Percentiles rank a stretch among this genome's conserved stretches.
Conservation (phyloP, 2,888 invertebrate genomes). For the Metellina segmentata region DNA sequence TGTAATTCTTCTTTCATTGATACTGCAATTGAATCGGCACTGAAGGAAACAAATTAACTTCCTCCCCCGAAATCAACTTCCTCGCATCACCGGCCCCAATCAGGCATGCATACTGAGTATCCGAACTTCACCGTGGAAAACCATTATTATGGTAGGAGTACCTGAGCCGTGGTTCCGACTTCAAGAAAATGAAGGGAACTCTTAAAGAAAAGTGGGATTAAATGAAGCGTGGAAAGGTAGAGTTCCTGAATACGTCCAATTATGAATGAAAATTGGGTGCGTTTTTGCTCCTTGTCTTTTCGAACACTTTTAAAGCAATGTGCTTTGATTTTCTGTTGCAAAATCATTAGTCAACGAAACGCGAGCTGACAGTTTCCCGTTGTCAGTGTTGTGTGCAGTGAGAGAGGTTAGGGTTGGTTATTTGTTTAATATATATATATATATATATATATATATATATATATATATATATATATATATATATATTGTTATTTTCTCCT, state of each 20-base stretch:
- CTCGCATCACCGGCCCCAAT: slow-evolving; percentile 49
- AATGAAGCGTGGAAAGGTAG: slow-evolving; percentile 21
- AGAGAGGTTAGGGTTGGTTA: too few species aligned
- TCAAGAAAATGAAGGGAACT: background rate
- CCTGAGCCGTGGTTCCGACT: background rate
- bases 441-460: too few species aligned
- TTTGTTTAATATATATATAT: too few species aligned
- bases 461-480: too few species aligned
- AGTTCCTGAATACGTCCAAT: slow-evolving; percentile 23
- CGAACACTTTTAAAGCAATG: background rate
- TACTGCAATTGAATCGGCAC: slow-evolving; percentile 25
- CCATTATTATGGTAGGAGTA: slow-evolving; percentile 18
- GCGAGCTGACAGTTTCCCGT: background rate
- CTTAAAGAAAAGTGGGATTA: slow-evolving; percentile 3
- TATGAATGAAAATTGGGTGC: background rate
- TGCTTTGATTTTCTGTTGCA: background rate
- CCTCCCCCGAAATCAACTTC: slow-evolving; percentile 61
- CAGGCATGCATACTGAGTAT: slow-evolving; percentile 43
- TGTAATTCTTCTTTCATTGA: slow-evolving; percentile 53
- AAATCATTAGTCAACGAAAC: background rate
- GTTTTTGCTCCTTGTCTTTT: background rate
- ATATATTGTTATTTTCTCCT: too few species aligned
- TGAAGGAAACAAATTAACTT: slow-evolving; percentile 70
- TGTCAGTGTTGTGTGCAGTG: too few species aligned
- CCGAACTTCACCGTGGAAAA: slow-evolving; percentile 17